Evolutionary conservation across 2,888 invertebrate species (phyloP), one percentile per base, ranked within the genome.

Genomic region (Ethmia dodecea): DNA sequence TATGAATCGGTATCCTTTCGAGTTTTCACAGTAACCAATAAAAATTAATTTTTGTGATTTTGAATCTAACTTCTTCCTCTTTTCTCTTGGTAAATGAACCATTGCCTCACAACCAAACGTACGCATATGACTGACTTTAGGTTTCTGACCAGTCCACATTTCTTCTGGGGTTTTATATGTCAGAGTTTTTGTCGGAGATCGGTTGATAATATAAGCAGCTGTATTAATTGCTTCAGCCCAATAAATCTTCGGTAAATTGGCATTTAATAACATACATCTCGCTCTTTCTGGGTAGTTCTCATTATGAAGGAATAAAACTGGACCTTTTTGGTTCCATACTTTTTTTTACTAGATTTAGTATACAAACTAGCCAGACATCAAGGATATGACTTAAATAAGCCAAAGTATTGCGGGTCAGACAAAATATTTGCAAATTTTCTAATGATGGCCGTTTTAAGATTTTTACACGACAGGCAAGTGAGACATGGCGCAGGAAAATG

Each of bases 271-370:
- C 33, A 33, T 28, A 9, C 13, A 28, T 13, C 28, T 8, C 5
- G 22, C 27, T n/a, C 5, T 12, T 20, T 28, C 45, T 11, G n/a
- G n/a, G n/a, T n/a, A n/a, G n/a, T n/a, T n/a, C n/a, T n/a, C n/a
- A n/a, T n/a, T n/a, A n/a, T n/a, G n/a, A n/a, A n/a, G n/a, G n/a
- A n/a, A n/a, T n/a, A n/a, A n/a, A n/a, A n/a, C n/a, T n/a, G n/a
- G n/a, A n/a, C n/a, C n/a, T n/a, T n/a, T n/a, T n/a, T n/a, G n/a
- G n/a, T n/a, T n/a, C n/a, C n/a, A n/a, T n/a, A 46, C 31, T 0
- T 47, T 12, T 1, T 42, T 44, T 8, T 46, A 32, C 22, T 49
- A 49, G 35, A 47, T 36, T 8, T 38, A 38, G 16, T 42, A 35
- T n/a, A n/a, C n/a, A n/a, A n/a, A n/a, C n/a, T n/a, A n/a, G n/a